Evolutionary conservation across 2,797 vertebrate species (phyloP), one percentile per base, ranked within the genome.

Genomic region (Thamnophis elegans): DNA sequence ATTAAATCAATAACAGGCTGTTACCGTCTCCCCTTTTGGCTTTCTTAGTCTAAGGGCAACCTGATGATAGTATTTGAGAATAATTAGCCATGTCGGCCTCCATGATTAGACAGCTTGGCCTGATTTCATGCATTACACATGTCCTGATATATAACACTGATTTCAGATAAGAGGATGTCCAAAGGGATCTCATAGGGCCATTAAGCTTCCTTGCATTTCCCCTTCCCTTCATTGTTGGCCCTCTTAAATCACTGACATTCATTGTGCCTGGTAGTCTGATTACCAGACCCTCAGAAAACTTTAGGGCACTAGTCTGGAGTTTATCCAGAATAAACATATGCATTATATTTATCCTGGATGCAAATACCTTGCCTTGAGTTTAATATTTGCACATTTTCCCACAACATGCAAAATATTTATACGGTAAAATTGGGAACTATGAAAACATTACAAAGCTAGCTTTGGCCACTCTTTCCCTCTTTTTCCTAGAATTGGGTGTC

Each of bases 1-100:
- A 97, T 97, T 95, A 97, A 94, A 94, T 95, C 96, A 96, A 87
- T 92, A 94, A 93, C 73, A 73, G 92, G 90, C 94, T 94, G 90
- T 82, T 92, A 92, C 59, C 51, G 54, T 87, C 88, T 92, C 93
- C 94, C 51, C 56, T 78, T 95, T 93, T 93, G 59, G 85, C 89
- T 96, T 94, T 90, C 91, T 91, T 91, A 95, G 90, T 96, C 93
- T 94, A 91, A 96, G 95, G 95, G 96, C 95, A 97, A 94, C 94
- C 78, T 82, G 92, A 92, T 93, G 93, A 94, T 88, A 95, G 89
- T 92, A 89, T 95, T 94, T 96, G 96, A 96, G 92, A 96, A 92
- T 51, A n/a, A 96, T 96, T 95, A 96, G 92, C 94, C 93, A 92
- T 62, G 65, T 93, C 22, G 47, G 94, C 87, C 7, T 3, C 56